These are phyloP conservation scores for Cabera pusaria DNA, from an alignment of 2,888 invertebrate species.

Conservation along the genomic window DNA sequence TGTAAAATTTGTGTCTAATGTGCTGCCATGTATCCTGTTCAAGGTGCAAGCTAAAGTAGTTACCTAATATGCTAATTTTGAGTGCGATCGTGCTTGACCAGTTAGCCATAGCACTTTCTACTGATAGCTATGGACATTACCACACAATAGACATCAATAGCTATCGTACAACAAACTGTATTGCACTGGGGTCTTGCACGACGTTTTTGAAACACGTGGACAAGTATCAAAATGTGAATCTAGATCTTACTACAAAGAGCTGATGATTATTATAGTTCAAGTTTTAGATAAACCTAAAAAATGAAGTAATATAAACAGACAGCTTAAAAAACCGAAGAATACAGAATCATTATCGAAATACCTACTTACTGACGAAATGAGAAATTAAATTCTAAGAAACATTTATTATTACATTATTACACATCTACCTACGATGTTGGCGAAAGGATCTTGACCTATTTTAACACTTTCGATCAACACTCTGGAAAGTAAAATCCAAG, in stretches of 20 bases:
- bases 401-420: too few species aligned
- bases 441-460: slow-evolving; percentile 2
- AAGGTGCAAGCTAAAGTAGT: slow-evolving; percentile 40
- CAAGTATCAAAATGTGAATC: not conserved
- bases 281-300: too few species aligned
- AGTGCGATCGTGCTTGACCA: slow-evolving; percentile 61
- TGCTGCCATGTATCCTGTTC: slow-evolving; percentile 28
- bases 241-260: too few species aligned
- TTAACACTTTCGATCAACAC: slow-evolving; percentile 12
- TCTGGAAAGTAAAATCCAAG: slow-evolving; percentile 28
- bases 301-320: too few species aligned
- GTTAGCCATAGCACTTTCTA: slow-evolving; percentile 68
- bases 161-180: slow-evolving; percentile 37
- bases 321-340: too few species aligned
- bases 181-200: slow-evolving; percentile 22
- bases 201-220: slow-evolving; percentile 10
- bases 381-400: too few species aligned
- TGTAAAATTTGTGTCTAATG: not conserved
- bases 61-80: slow-evolving; percentile 69
- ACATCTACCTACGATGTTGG: too few species aligned
- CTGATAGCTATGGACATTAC: slow-evolving; percentile 52
- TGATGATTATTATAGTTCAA: too few species aligned
- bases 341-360: too few species aligned
- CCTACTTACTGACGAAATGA: too few species aligned
- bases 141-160: slow-evolving; percentile 67